Conservation (phyloP, 92 coral and sea anemone genomes). For the Galaxea fascicularis region DNA sequence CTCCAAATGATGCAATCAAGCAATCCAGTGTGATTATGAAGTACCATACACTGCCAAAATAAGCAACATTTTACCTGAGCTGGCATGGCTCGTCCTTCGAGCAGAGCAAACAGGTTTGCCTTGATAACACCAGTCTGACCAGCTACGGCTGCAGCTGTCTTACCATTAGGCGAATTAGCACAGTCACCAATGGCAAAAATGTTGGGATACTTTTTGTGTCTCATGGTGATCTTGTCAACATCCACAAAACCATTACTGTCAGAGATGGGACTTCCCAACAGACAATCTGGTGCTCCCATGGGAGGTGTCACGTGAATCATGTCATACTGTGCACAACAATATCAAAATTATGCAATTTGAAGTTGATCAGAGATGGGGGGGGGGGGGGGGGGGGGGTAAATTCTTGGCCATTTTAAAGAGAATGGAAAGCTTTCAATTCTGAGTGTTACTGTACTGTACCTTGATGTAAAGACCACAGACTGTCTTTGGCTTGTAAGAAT, state of each 20-base stretch:
- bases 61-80: slow-evolving; percentile 69
- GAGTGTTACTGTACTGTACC: no score
- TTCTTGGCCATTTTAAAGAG: no score
- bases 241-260: slow-evolving; percentile 92
- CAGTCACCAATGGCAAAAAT: slow-evolving; percentile 98
- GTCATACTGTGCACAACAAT: slow-evolving; percentile 70
- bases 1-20: no score
- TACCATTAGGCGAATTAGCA: slow-evolving; percentile 96
- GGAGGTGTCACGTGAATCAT: slow-evolving; percentile 98
- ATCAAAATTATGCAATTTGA: neutral
- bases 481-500: no score
- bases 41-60: no score
- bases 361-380: no score
- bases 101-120: slow-evolving; percentile 80
- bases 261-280: slow-evolving; percentile 83
- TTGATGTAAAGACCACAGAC: no score
- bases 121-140: slow-evolving; percentile 97
- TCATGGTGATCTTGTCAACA: slow-evolving; percentile 89
- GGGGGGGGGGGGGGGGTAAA: no score
- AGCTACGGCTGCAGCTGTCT: slow-evolving; percentile 99
- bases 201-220: slow-evolving; percentile 86
- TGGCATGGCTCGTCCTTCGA: slow-evolving; percentile 88
- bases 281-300: slow-evolving; percentile 89
- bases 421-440: no score
- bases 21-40: no score